Conservation (phyloP, 2,888 invertebrate species). For the Conistra vaccinii region DNA sequence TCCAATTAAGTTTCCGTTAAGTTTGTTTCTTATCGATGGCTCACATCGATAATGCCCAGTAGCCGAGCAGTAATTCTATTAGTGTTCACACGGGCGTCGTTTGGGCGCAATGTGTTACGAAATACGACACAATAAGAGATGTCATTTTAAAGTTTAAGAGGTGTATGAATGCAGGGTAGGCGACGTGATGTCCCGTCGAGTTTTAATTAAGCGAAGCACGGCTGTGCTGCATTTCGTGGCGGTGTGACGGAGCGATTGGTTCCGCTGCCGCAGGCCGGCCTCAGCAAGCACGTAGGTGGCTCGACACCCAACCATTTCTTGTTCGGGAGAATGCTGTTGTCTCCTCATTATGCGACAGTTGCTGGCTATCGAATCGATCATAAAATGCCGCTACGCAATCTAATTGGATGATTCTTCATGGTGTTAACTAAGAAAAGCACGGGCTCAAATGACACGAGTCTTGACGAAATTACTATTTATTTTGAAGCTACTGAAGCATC, state of each 20-base stretch:
- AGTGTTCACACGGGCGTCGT: constrained; percentile 78
- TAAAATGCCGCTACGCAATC: constrained; percentile 81
- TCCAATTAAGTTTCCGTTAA: constrained; percentile 84
- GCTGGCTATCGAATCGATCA: constrained; percentile 82
- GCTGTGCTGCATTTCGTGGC: constrained; percentile 84
- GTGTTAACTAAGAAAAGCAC: constrained; percentile 80
- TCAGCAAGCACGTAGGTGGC: constrained; percentile 85
- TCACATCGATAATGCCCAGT: constrained; percentile 81
- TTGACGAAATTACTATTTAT: constrained; percentile 75
- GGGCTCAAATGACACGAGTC: constrained; percentile 76
- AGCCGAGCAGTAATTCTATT: constrained; percentile 83
- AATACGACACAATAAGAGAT: constrained; percentile 82
- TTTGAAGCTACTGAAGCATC: constrained; percentile 71
- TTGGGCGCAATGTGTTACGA: constrained; percentile 77
- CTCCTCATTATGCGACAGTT: constrained; percentile 86
- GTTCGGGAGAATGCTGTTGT: constrained; percentile 84
- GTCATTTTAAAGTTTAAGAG: constrained; percentile 80
- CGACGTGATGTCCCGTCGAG: constrained; percentile 86
- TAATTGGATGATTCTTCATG: constrained; percentile 88
- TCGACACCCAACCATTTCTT: constrained; percentile 86
- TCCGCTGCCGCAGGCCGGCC: constrained; percentile 80
- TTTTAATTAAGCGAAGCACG: constrained; percentile 88
- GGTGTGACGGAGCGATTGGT: constrained; percentile 88
- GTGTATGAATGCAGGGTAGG: constrained; percentile 78
- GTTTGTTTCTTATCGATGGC: constrained; percentile 79